Base-by-base conservation (phyloP, 2,113 vertebrate species). In the Taurulus bubalis region DNA sequence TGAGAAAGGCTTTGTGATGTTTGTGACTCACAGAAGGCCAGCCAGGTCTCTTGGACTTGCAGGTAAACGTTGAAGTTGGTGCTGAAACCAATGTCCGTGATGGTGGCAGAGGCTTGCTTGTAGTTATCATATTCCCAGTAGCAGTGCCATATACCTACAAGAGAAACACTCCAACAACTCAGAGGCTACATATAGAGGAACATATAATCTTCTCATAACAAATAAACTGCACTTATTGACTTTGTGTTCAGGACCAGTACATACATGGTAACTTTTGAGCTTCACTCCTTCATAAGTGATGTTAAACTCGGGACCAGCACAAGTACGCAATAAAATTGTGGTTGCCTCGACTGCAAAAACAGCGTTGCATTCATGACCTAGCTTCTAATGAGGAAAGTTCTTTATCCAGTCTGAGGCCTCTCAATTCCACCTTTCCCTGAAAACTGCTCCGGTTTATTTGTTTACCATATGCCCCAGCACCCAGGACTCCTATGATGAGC, bases 21-120 rank as follows among this genome's bases (percentile, higher is more conserved):
- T 12, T 28, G 49, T 62, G n/a, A 95, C 97, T 96, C 90, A 98
- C 97, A 65, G 84, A 96, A 96, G 0, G 93, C 96, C 82, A 98
- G 92, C 97, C 97, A 98, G 6, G 97, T 97, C 91, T 98, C 97
- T 73, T 96, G 94, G 38, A 97, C 95, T 6, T 92, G 91, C 71
- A 95, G 77, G 75, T 98, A 98, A 82, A 92, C 91, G 0, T 91
- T 59, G n/a, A 96, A 68, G 81, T 97, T 90, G 38, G 93, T 95
- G 80, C 95, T 97, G 89, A 98, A 92, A 28, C 96, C 96, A 4
- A 97, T 26, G 14, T 94, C 38, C 8, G 16, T 36, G 69, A 96
- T 95, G 79, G 93, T 85, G 34, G 93, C 85, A 0, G 87, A 90
- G 0, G 10, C 1, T 32, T 84, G 53, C 22, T 90, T 93, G 77